These are phyloP conservation scores for Corythornis vintsioides DNA, from an alignment of 2,113 vertebrate species.

Conservation along the genomic window DNA sequence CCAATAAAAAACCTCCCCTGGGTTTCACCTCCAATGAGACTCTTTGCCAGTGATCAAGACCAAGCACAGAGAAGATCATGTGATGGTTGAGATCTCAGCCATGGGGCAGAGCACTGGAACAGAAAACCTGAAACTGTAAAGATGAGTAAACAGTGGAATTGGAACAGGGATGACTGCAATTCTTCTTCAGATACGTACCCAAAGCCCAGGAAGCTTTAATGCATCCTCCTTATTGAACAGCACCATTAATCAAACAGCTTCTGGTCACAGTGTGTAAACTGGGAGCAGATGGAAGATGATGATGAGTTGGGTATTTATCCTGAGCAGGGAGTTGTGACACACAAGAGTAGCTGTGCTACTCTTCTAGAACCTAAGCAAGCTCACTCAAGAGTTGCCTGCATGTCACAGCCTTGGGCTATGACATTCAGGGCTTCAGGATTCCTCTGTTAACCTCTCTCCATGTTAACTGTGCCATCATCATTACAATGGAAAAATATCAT, in stretches of 20 bases:
- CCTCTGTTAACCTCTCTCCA: background rate
- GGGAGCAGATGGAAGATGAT: background rate
- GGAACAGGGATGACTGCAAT: background rate
- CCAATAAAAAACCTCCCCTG: background rate
- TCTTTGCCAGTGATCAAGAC: background rate
- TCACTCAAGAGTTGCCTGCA: background rate
- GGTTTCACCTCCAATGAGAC: background rate
- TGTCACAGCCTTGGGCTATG: background rate
- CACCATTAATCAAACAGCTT: background rate
- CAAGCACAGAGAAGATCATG: background rate
- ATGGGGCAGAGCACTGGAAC: fast-evolving
- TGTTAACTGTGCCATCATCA: background rate
- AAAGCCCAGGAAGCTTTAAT: background rate
- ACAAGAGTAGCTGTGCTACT: background rate
- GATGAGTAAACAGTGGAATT: background rate
- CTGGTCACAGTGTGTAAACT: fast-evolving
- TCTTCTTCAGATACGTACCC: background rate
- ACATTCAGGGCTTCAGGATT: background rate
- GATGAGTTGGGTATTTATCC: background rate
- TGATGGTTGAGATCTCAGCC: background rate
- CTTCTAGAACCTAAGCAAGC: background rate
- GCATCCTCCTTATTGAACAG: background rate
- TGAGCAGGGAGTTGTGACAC: background rate
- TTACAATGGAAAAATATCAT: background rate
- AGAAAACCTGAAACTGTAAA: background rate